Conservation (phyloP, 1,140 invertebrate species). For the Ceratosolen solmsi region DNA sequence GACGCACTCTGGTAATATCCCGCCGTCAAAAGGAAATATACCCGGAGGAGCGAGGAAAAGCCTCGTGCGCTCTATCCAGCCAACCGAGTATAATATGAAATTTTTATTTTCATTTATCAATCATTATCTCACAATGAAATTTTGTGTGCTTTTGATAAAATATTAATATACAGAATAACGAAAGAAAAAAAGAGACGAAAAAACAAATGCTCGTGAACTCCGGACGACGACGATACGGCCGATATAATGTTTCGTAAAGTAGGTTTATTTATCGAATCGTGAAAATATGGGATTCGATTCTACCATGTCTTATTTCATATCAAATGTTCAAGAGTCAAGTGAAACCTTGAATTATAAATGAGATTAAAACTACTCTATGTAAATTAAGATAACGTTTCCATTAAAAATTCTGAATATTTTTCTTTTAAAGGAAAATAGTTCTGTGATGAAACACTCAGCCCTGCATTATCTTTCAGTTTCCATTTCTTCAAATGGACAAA, state of each 20-base stretch:
- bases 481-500: too few relatives aligned
- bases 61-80: neutral
- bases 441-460: neutral
- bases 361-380: conserved; percentile 18
- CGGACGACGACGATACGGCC: neutral
- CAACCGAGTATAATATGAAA: neutral
- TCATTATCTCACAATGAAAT: neutral
- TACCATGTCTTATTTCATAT: conserved; percentile 14
- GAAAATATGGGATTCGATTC: conserved; percentile 5
- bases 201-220: neutral
- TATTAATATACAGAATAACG: neutral
- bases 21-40: neutral
- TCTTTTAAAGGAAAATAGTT: neutral
- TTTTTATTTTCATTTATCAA: neutral
- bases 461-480: neutral
- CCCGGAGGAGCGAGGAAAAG: neutral
- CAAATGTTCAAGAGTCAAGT: neutral
- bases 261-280: conserved; percentile 11
- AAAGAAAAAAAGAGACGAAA: too few relatives aligned
- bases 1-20: conserved; percentile 8
- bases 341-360: conserved; percentile 20
- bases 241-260: conserved; percentile 4
- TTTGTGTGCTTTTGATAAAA: conserved; percentile 7
- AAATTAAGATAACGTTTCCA: conserved; percentile 21
- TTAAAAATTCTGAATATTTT: conserved; percentile 16